These are phyloP conservation scores for Arenaria interpres DNA, from an alignment of 2,113 vertebrate species.

Conservation along the genomic window DNA sequence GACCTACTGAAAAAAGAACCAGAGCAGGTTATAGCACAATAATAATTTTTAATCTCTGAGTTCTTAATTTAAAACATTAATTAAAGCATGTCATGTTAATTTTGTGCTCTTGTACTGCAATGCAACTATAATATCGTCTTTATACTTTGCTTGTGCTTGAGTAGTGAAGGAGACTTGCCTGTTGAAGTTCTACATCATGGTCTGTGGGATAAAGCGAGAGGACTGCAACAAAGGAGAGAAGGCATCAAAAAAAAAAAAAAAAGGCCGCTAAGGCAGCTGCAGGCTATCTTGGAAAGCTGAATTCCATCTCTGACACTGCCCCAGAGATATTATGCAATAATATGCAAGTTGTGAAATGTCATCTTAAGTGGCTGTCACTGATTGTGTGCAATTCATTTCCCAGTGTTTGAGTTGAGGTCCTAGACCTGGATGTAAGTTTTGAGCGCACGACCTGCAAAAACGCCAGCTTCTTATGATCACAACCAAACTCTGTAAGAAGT, in stretches of 20 bases:
- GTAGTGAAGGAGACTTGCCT: neutral
- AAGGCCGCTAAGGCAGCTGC: neutral
- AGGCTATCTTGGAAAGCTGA: neutral
- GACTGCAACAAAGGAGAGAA: neutral
- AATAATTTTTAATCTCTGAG: neutral
- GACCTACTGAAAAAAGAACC: neutral
- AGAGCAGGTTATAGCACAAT: neutral
- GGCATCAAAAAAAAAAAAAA: neutral
- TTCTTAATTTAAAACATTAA: neutral
- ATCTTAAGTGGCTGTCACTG: neutral
- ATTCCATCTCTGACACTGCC: neutral
- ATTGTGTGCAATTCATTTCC: neutral
- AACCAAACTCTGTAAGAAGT: neutral
- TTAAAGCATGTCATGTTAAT: neutral
- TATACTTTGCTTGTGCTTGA: neutral
- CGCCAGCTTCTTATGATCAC: neutral
- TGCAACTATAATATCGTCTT: neutral
- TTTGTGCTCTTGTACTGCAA: neutral
- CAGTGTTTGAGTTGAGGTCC: neutral
- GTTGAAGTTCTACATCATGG: neutral
- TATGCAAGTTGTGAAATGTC: neutral
- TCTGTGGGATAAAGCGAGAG: neutral
- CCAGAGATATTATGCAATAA: neutral
- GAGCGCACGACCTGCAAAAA: neutral
- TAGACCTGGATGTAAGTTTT: neutral